phyloP scores from a whole-genome alignment of 2,797 vertebrate genomes.

The Ammospiza maritima region DNA sequence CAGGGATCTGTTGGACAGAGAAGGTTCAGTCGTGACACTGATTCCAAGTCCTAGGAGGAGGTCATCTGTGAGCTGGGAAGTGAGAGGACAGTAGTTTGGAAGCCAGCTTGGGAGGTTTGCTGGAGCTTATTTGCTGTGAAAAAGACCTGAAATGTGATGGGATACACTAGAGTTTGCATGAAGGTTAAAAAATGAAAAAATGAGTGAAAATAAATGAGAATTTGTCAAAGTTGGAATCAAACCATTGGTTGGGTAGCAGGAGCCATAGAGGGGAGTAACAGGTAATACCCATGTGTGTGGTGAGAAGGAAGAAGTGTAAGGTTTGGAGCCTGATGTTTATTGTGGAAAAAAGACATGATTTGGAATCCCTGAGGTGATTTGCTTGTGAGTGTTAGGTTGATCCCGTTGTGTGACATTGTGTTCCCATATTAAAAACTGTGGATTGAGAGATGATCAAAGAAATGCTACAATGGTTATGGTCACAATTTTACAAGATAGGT shows the following conservation, averaged over 20 bases:
- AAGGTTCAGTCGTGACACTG: not conserved
- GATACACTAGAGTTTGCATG: not conserved
- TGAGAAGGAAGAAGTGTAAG: not conserved
- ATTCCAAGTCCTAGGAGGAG: not conserved
- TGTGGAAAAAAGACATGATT: not conserved
- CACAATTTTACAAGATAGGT: not conserved
- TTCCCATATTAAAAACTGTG: not conserved
- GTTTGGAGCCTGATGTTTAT: not conserved
- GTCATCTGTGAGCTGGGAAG: not conserved
- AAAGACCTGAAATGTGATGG: not conserved
- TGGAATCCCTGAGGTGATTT: not conserved
- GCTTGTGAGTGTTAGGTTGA: not conserved
- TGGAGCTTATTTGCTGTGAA: not conserved
- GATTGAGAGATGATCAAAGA: not conserved
- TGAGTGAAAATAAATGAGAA: not conserved
- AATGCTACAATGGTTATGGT: not conserved
- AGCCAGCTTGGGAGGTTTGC: not conserved
- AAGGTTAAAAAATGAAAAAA: not conserved
- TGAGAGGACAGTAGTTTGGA: not conserved
- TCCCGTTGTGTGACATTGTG: not conserved
- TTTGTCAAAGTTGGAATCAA: not conserved
- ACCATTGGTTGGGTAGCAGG: not conserved
- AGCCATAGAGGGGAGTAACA: not conserved
- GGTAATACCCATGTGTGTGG: not conserved
- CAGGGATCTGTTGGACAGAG: not conserved